A percentile compares a stretch with the other conserved stretches of the same genome.
Evolutionary conservation across 2,888 invertebrate genomes (phyloP).

Genomic region (Phrixothrix hirtus): DNA sequence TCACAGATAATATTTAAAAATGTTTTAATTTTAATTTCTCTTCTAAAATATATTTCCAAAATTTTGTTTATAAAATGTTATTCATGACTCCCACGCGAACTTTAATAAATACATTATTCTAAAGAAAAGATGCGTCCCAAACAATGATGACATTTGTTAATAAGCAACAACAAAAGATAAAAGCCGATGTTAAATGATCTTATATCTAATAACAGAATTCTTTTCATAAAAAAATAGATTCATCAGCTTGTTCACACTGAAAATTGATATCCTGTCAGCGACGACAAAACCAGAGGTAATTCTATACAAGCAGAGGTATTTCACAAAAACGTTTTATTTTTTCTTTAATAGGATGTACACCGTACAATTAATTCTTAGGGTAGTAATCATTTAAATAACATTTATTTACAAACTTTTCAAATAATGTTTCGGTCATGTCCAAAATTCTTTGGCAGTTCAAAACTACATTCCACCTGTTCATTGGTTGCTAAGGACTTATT

Average conservation of each 20-base stretch:
- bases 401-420: not conserved
- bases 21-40: no score
- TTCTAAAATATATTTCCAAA: no score
- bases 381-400: not conserved
- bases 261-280: slow-evolving; percentile 29
- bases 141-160: not conserved
- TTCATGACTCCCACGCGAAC: no score
- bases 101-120: no score
- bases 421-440: no score
- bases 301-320: slow-evolving; percentile 25
- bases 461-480: slow-evolving; percentile 21
- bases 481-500: slow-evolving; percentile 28
- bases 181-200: not conserved
- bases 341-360: slow-evolving; percentile 37
- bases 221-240: slow-evolving; percentile 17
- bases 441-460: slow-evolving; percentile 24
- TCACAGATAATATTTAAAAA: no score
- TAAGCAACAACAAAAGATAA: not conserved
- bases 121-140: no score
- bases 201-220: slow-evolving; percentile 17
- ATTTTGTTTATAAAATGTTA: no score
- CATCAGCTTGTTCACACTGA: slow-evolving; percentile 28
- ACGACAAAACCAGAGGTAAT: slow-evolving; percentile 27
- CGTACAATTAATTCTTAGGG: slow-evolving; percentile 11
- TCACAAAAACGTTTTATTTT: slow-evolving; percentile 31